Percentiles rank a stretch among this genome's conserved stretches.
Evolutionary conservation across 1,140 invertebrate genomes (phyloP).

Genomic region (Aphelinus certus): DNA sequence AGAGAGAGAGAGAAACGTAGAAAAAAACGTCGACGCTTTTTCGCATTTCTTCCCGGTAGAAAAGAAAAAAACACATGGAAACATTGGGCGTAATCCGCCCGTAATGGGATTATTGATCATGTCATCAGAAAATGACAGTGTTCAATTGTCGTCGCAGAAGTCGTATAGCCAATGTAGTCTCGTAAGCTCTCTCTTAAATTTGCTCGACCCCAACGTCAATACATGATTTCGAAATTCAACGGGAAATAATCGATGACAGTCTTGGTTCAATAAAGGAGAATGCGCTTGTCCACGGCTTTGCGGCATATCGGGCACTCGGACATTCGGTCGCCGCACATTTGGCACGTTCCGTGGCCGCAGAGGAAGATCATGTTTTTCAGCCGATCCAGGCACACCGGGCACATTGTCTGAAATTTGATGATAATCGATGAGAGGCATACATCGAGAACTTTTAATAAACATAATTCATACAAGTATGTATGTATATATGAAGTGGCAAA

Average conservation of each 20-base stretch:
- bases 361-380: constrained; percentile 99
- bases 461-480: neutral
- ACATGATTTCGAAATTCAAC: constrained; percentile 4
- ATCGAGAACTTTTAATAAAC: no score
- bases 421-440: no score
- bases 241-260: constrained; percentile 19
- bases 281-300: constrained; percentile 94
- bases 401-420: constrained; percentile 85
- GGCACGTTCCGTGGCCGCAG: constrained; percentile 96
- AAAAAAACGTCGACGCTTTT: no score
- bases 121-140: no score
- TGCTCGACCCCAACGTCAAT: constrained; percentile 4
- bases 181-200: constrained; percentile 23
- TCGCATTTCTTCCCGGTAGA: no score
- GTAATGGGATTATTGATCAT: no score
- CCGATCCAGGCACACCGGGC: constrained; percentile 96
- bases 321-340: constrained; percentile 98
- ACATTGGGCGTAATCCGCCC: no score
- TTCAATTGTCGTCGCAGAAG: neutral
- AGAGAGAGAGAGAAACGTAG: no score
- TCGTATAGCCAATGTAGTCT: constrained; percentile 24
- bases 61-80: no score
- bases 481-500: constrained; percentile 4
- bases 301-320: constrained; percentile 96
- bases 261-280: constrained; percentile 81